Base-by-base conservation (phyloP, 2,888 invertebrate genomes). In the Thera britannica region DNA sequence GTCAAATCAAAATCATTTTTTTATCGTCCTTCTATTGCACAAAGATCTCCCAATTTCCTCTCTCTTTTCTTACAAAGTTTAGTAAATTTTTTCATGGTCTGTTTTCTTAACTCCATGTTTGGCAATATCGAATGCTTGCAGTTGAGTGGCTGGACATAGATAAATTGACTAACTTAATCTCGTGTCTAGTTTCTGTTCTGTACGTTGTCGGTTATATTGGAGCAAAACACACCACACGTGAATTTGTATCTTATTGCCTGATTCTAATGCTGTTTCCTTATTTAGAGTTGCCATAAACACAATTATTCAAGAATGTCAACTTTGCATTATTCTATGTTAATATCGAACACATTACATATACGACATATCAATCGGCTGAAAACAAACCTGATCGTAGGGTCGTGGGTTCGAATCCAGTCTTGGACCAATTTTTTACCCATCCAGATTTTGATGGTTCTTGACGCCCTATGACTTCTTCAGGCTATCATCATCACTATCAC, bases 91-190 rank as follows among this genome's bases (percentile, higher is more conserved):
- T 3, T 2, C 52, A 1, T 49, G n/a, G n/a, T 23, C 41, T 41
- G n/a, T 65, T 51, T 65, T 66, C 38, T 36, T 12, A 7, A 38
- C 62, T 62, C 46, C 23, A 12, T 58, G 58, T 58, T 44, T 44
- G 5, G 12, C 9, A 41, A 62, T 60, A 61, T 59, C 57, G 77
- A 66, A 63, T 79, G 74, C 73, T 74, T 68, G 73, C 76, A 78
- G 77, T 75, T 76, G 75, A 73, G 75, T 77, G 75, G 44, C 68
- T 65, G 56, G 82, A 79, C 82, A 62, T 74, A 76, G 80, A 82
- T 79, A 79, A 78, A 81, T 82, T 71, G 70, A 63, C 67, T 69
- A 77, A 76, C 75, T 75, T 71, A 76, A 75, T 79, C 75, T 77
- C 72, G 78, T 77, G 75, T 74, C 73, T 71, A 64, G 63, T 70